These are phyloP conservation scores for Ophioninae sp. DNA, from an alignment of 2,888 invertebrate species.

Conservation along the genomic window DNA sequence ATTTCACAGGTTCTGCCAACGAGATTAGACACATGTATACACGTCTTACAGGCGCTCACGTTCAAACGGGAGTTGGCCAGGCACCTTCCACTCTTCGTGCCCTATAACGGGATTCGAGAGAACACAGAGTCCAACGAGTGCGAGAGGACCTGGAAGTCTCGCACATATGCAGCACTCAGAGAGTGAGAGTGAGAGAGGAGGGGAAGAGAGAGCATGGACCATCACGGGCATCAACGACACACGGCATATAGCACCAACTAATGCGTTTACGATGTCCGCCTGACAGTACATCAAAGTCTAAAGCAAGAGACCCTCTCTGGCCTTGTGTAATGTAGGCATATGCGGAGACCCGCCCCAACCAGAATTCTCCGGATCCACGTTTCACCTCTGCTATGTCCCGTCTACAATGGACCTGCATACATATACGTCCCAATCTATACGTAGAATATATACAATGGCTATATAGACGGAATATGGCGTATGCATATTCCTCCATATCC, in stretches of 20 bases:
- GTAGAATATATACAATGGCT: background rate
- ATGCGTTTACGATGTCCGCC: conserved; percentile 78
- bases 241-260: conserved; percentile 70
- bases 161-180: conserved; percentile 31
- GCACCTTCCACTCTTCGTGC: conserved; percentile 8
- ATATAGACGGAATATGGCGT: background rate
- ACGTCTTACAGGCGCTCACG: conserved; percentile 32
- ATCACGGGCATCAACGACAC: conserved; percentile 59
- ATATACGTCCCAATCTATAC: conserved; percentile 26
- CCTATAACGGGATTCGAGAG: conserved; percentile 56
- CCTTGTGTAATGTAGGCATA: conserved; percentile 50
- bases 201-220: conserved; percentile 22
- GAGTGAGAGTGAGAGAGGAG: background rate
- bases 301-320: conserved; percentile 55
- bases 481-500: conserved; percentile 2
- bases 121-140: conserved; percentile 47
- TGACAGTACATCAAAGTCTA: conserved; percentile 78
- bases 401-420: conserved; percentile 34
- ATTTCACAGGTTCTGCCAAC: conserved; percentile 45
- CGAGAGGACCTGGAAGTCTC: conserved; percentile 41
- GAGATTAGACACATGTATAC: conserved; percentile 32
- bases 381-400: conserved; percentile 44
- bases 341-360: conserved; percentile 43
- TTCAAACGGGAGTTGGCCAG: conserved; percentile 47
- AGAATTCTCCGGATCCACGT: conserved; percentile 57